These are phyloP conservation scores for Montifringilla adamsi DNA, from an alignment of 2,113 vertebrate species.

Conservation along the genomic window DNA sequence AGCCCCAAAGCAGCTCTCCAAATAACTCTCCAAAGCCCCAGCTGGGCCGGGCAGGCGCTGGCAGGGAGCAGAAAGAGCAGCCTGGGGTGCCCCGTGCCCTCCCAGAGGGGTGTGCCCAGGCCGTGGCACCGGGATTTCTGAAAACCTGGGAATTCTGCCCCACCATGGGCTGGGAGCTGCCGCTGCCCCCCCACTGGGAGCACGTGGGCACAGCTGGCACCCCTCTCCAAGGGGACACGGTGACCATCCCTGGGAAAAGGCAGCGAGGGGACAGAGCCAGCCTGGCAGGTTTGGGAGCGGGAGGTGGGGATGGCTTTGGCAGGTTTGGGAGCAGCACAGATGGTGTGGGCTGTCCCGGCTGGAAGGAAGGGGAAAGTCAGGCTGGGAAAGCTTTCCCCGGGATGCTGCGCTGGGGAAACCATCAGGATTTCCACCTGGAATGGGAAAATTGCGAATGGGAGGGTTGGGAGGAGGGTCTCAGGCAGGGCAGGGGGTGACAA, in stretches of 20 bases:
- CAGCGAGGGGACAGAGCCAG: neutral
- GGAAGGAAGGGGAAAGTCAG: neutral
- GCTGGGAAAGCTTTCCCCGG: neutral
- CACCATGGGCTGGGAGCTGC: fast-evolving
- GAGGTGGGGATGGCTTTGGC: neutral
- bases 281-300: neutral
- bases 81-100: neutral
- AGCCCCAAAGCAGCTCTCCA: neutral
- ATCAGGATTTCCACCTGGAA: neutral
- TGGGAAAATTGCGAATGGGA: neutral
- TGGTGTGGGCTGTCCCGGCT: neutral
- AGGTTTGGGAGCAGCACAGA: fast-evolving
- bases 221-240: fast-evolving
- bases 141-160: neutral
- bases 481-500: neutral
- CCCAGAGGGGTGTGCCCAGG: neutral
- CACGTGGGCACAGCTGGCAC: fast-evolving
- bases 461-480: neutral
- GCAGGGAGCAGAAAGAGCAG: neutral
- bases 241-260: neutral
- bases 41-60: neutral
- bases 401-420: neutral
- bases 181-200: neutral
- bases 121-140: fast-evolving
- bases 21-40: neutral